Evolutionary conservation across 2,888 invertebrate species (phyloP).

Genomic region (Scaptomyza reducta): DNA sequence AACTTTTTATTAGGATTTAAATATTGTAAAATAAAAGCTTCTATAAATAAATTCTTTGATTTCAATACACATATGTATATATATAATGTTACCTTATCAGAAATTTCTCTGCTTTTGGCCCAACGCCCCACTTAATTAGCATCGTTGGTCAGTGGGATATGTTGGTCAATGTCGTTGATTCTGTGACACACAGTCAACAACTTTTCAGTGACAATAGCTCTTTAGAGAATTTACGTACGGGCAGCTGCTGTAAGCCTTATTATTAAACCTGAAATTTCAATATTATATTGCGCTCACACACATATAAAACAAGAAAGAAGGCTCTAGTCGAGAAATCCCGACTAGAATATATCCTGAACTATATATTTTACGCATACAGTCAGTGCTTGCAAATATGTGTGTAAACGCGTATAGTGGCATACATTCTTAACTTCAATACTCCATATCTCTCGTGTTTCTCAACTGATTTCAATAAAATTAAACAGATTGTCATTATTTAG

Average conservation of each 20-base stretch:
- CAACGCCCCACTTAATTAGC: conserved; percentile 59
- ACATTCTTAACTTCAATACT: too few species aligned
- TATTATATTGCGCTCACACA: conserved; percentile 7
- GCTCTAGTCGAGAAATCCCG: too few species aligned
- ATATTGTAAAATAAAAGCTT: not conserved
- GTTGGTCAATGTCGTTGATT: conserved; percentile 39
- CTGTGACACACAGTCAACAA: conserved; percentile 51
- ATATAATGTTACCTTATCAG: not conserved
- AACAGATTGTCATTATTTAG: too few species aligned
- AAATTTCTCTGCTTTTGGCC: conserved; percentile 12
- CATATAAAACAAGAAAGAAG: too few species aligned
- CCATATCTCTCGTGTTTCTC: too few species aligned
- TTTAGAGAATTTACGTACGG: conserved; percentile 50
- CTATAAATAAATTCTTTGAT: not conserved
- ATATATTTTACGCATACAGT: too few species aligned
- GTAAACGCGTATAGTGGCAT: too few species aligned
- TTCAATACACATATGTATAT: not conserved
- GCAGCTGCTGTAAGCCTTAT: conserved; percentile 50
- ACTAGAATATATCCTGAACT: too few species aligned
- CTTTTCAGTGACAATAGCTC: conserved; percentile 65
- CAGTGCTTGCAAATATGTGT: too few species aligned
- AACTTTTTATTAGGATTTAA: not conserved
- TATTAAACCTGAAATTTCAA: conserved; percentile 59
- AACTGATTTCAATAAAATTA: too few species aligned
- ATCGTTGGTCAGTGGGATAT: conserved; percentile 46